These are phyloP conservation scores for Cheilosia urbana DNA, from an alignment of 2,888 invertebrate genomes.

Conservation along the genomic window DNA sequence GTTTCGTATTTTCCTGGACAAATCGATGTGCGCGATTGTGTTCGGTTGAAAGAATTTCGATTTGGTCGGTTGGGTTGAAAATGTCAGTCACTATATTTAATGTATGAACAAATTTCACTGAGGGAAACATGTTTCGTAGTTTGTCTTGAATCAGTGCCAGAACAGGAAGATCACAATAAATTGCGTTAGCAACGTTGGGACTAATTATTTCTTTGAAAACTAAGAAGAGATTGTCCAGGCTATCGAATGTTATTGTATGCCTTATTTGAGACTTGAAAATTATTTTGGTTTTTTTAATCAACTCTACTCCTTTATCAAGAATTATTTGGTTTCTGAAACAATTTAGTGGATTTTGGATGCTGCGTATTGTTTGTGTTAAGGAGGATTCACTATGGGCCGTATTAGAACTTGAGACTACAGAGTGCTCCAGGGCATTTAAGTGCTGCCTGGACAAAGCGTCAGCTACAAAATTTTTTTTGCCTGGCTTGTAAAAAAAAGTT, in stretches of 20 bases:
- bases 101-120: background rate
- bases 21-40: background rate
- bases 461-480: background rate
- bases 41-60: background rate
- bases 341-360: background rate
- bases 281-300: slow-evolving; percentile 44
- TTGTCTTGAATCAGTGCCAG: slow-evolving; percentile 53
- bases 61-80: background rate
- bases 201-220: slow-evolving; percentile 10
- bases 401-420: background rate
- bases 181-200: slow-evolving; percentile 42
- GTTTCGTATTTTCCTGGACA: background rate
- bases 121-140: slow-evolving; percentile 1
- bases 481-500: background rate
- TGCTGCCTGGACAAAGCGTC: slow-evolving; percentile 43
- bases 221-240: background rate
- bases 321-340: slow-evolving; percentile 22
- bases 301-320: background rate
- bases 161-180: slow-evolving; percentile 37
- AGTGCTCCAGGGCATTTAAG: slow-evolving; percentile 25
- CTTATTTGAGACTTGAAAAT: slow-evolving; percentile 50
- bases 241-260: slow-evolving; percentile 33
- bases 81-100: background rate
- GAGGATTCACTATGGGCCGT: slow-evolving; percentile 38
- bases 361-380: slow-evolving; percentile 14